Conservation (phyloP, 2,113 vertebrate species). For the Acanthisitta chloris region DNA sequence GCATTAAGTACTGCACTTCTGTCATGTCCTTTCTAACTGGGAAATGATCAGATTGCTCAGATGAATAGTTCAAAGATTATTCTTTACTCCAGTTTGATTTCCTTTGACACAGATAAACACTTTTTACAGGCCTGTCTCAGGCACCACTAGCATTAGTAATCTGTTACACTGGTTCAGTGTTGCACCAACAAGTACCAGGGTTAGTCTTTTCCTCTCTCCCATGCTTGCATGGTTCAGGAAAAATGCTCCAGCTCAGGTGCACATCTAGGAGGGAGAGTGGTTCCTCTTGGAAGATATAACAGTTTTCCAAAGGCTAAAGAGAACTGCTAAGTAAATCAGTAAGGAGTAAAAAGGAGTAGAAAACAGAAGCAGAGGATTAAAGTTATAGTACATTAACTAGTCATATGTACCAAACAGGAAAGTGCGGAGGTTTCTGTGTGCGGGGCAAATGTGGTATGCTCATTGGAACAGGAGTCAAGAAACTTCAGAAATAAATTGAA, state of each 20-base stretch:
- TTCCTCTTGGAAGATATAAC: neutral
- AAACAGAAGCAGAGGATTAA: neutral
- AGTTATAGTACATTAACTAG: neutral
- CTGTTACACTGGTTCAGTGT: neutral
- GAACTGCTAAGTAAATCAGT: neutral
- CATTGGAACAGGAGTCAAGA: neutral
- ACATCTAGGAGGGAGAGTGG: neutral
- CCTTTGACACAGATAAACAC: neutral
- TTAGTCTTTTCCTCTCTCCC: neutral
- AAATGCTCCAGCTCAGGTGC: neutral
- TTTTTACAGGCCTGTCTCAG: neutral
- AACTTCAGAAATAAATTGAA: neutral
- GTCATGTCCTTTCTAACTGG: neutral
- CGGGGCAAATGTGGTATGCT: neutral
- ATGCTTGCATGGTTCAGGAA: neutral
- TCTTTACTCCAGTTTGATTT: neutral
- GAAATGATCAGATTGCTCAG: neutral
- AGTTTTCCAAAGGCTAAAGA: neutral
- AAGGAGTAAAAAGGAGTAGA: neutral
- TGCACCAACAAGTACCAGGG: neutral
- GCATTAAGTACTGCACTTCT: neutral
- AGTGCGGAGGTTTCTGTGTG: neutral
- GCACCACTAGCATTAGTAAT: neutral
- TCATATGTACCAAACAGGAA: neutral
- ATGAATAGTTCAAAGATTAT: neutral